Conservation (phyloP, 2,888 invertebrate species). For the Operophtera brumata region DNA sequence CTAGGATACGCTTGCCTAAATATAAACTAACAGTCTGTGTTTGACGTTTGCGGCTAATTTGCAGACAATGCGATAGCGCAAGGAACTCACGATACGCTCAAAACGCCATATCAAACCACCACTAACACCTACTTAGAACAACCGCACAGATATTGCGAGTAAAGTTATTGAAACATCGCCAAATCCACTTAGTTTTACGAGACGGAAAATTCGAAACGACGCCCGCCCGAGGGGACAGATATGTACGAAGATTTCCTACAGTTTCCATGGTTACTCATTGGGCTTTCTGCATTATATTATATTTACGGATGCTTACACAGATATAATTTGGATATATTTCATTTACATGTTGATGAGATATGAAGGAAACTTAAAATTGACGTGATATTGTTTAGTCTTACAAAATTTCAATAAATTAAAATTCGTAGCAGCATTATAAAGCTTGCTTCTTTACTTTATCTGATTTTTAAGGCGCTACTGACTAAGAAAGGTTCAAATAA, state of each 20-base stretch:
- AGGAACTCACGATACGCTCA: neutral
- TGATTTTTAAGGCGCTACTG: no score
- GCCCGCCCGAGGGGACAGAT: slow-evolving; percentile 19
- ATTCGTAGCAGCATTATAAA: no score
- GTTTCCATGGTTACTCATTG: slow-evolving; percentile 37
- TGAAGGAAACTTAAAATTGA: no score
- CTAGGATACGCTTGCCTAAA: neutral
- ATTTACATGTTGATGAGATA: slow-evolving; percentile 4
- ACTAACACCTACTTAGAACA: slow-evolving; percentile 36
- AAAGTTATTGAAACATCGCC: slow-evolving; percentile 71
- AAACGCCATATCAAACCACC: slow-evolving; percentile 15
- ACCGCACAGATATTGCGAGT: slow-evolving; percentile 39
- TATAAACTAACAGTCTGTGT: neutral
- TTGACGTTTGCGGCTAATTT: neutral
- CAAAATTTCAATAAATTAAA: no score
- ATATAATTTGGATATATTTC: slow-evolving; percentile 4
- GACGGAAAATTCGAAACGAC: slow-evolving; percentile 68
- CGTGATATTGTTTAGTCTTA: no score
- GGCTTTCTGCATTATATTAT: slow-evolving; percentile 21
- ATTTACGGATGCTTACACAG: slow-evolving; percentile 21
- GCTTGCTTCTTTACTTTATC: no score
- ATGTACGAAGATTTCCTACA: slow-evolving; percentile 37
- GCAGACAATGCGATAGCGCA: neutral
- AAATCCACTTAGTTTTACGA: slow-evolving; percentile 77
- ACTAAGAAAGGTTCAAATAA: no score